Evolutionary conservation across 2,113 vertebrate species (phyloP).

Genomic region (Telmatochromis brichardi): DNA sequence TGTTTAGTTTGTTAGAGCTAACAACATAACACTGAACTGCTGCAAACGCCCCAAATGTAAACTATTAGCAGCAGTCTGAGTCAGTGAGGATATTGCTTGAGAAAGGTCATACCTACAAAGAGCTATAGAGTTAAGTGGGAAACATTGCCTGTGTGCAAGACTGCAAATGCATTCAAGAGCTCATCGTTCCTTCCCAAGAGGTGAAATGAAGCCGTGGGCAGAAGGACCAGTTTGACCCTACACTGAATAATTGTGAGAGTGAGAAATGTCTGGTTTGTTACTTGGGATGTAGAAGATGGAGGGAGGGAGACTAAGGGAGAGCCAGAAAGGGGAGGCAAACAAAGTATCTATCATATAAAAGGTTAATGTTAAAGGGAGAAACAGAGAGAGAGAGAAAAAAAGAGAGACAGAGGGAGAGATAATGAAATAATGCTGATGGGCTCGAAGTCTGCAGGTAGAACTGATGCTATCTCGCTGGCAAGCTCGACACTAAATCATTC

Average conservation of each 20-base stretch:
- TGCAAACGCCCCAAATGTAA: background rate
- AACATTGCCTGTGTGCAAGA: background rate
- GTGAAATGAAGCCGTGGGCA: constrained; percentile 18
- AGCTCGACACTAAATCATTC: constrained; percentile 10
- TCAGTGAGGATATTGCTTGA: background rate
- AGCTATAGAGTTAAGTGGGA: constrained; percentile 5
- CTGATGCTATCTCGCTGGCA: constrained; percentile 29
- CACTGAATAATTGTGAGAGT: background rate
- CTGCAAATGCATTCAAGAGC: background rate
- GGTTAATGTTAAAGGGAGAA: background rate
- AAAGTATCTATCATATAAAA: background rate
- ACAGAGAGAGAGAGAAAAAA: background rate
- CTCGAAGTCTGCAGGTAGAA: constrained; percentile 9
- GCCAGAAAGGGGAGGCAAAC: background rate
- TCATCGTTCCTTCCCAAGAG: constrained; percentile 25
- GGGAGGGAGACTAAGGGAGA: background rate
- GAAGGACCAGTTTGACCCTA: constrained; percentile 11
- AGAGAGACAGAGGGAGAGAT: background rate
- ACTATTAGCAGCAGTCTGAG: background rate
- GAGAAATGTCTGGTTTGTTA: constrained; percentile 5
- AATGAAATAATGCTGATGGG: constrained; percentile 33
- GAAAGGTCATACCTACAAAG: background rate
- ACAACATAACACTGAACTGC: background rate
- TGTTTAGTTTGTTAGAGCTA: background rate
- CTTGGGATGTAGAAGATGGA: background rate